A percentile compares a stretch with the other conserved stretches of the same genome.
Evolutionary conservation across 1,140 invertebrate genomes (phyloP).

Genomic region (Trinorchestia longiramus): DNA sequence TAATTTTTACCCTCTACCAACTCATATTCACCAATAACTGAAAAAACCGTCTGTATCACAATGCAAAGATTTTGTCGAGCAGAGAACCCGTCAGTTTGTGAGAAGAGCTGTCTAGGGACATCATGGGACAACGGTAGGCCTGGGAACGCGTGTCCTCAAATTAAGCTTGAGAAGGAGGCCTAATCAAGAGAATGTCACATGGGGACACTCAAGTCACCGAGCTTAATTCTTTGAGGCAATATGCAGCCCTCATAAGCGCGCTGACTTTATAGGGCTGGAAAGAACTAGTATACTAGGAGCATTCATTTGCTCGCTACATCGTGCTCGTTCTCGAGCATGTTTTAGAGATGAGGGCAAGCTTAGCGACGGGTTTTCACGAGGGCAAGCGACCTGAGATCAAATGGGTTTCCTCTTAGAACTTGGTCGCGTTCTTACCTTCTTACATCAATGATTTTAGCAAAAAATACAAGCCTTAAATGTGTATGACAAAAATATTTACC

Average conservation of each 20-base stretch:
- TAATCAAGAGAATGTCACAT: constrained; percentile 27
- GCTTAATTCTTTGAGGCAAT: constrained; percentile 25
- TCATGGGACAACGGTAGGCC: background rate
- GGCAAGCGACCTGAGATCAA: background rate
- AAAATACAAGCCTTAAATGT: too few relatives aligned
- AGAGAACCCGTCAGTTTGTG: background rate
- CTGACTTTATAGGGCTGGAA: constrained; percentile 32
- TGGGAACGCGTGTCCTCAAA: background rate
- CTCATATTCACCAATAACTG: too few relatives aligned
- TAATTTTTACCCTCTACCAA: too few relatives aligned
- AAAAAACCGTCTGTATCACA: background rate
- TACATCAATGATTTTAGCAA: background rate
- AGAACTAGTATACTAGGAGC: constrained; percentile 27
- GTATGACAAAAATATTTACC: too few relatives aligned
- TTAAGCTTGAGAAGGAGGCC: constrained; percentile 13
- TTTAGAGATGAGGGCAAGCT: background rate
- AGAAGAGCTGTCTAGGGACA: background rate
- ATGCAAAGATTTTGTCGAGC: background rate
- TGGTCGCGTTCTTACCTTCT: background rate
- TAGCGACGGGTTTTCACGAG: background rate
- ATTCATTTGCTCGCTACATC: background rate
- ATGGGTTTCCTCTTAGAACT: background rate
- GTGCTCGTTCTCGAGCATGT: background rate
- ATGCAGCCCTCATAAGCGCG: constrained; percentile 37
- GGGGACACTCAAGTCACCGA: constrained; percentile 47